Evolutionary conservation across 1,140 invertebrate genomes (phyloP).

Genomic region (Drosophila grimshawi): DNA sequence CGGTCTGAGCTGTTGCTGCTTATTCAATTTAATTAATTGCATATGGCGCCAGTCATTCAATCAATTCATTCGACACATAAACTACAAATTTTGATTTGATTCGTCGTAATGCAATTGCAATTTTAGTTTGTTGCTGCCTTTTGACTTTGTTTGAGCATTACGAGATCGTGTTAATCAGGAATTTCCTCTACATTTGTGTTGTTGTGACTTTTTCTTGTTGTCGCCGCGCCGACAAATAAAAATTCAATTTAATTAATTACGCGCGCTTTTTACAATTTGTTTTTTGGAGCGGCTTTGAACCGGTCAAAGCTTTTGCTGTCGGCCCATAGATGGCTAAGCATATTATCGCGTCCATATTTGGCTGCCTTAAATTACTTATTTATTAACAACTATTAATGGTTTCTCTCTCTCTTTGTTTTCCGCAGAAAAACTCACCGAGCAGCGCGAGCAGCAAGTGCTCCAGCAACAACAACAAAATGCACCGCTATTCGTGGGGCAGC

Average conservation of each 20-base stretch:
- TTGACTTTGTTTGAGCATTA: conserved; percentile 34
- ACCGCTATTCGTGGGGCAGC: conserved; percentile 89
- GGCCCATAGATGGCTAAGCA: conserved; percentile 66
- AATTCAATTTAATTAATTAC: conserved; percentile 75
- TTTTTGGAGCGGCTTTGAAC: conserved; percentile 61
- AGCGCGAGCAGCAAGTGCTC: conserved; percentile 37
- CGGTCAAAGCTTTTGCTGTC: conserved; percentile 29
- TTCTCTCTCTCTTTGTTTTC: conserved; percentile 16
- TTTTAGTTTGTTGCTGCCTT: conserved; percentile 24
- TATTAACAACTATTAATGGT: conserved; percentile 64
- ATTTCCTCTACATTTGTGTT: conserved; percentile 46
- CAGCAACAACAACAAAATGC: conserved; percentile 66
- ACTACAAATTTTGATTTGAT: neutral
- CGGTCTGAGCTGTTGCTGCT: conserved; percentile 10
- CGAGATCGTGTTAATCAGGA: conserved; percentile 62
- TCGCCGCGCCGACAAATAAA: conserved; percentile 35
- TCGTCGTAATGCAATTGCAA: conserved; percentile 20
- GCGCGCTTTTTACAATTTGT: conserved; percentile 61
- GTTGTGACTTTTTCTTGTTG: neutral
- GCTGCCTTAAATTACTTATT: conserved; percentile 73
- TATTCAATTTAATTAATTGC: conserved; percentile 57
- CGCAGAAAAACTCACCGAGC: conserved; percentile 50
- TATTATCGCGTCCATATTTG: conserved; percentile 69
- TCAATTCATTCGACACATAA: conserved; percentile 23
- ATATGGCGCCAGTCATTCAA: conserved; percentile 30